Evolutionary conservation across 2,797 vertebrate genomes (phyloP).

Genomic region (Myotis daubentonii): DNA sequence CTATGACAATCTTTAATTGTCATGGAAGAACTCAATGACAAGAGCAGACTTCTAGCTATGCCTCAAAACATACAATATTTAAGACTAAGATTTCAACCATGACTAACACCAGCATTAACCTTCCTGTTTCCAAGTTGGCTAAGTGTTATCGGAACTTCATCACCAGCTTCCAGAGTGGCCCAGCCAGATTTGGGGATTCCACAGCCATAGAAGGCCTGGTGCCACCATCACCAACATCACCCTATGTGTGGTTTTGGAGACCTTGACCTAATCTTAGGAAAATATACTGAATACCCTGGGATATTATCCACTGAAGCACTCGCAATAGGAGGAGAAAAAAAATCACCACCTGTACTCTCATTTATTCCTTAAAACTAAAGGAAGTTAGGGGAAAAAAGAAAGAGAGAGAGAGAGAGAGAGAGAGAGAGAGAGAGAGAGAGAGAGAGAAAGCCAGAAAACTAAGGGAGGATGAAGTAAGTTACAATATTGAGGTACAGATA

Average conservation of each 20-base stretch:
- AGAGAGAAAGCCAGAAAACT: neutral
- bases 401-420: too few species aligned
- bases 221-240: neutral
- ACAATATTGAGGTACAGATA: neutral
- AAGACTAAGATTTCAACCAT: neutral
- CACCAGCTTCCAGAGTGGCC: neutral
- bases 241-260: neutral
- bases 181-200: neutral
- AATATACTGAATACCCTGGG: neutral
- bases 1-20: neutral
- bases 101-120: neutral
- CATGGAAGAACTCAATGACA: neutral
- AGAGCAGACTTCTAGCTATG: neutral
- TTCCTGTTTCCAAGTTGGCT: neutral
- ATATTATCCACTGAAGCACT: conserved; percentile 9
- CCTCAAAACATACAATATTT: neutral
- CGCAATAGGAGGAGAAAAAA: neutral
- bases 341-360: neutral
- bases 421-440: neutral
- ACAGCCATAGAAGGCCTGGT: neutral
- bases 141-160: neutral
- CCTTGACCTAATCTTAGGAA: neutral
- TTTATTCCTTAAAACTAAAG: conserved; percentile 48
- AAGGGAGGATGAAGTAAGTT: neutral
- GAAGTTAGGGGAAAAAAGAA: neutral